Conservation (phyloP, 2,888 invertebrate species). For the Cyaniris semiargus region DNA sequence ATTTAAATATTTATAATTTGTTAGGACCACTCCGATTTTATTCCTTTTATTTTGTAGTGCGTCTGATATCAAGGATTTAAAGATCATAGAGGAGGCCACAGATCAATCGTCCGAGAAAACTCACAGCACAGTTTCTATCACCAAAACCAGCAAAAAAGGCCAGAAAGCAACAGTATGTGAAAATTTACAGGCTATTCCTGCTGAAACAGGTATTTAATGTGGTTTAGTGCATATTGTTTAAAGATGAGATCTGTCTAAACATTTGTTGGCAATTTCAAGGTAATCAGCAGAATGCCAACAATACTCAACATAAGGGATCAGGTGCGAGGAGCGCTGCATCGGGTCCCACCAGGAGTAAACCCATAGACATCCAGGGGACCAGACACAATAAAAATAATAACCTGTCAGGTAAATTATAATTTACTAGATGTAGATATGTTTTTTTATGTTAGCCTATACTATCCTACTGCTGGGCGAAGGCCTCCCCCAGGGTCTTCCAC, state of each 20-base stretch:
- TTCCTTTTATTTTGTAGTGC: slow-evolving; percentile 71
- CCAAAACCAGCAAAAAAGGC: slow-evolving; percentile 57
- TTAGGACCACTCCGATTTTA: slow-evolving; percentile 9
- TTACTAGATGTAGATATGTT: too few species aligned
- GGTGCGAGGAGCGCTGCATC: slow-evolving; percentile 31
- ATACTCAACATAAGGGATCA: slow-evolving; percentile 37
- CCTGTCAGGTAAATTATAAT: slow-evolving; percentile 48
- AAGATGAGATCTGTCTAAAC: background rate
- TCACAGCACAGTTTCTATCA: slow-evolving; percentile 67
- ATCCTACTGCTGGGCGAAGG: too few species aligned
- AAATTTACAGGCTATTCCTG: slow-evolving; percentile 62
- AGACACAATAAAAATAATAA: slow-evolving; percentile 49
- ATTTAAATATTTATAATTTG: background rate
- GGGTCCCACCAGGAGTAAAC: slow-evolving; percentile 59
- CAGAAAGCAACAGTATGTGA: slow-evolving; percentile 68
- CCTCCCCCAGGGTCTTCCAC: too few species aligned
- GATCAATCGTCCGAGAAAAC: slow-evolving; percentile 61
- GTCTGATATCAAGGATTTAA: slow-evolving; percentile 86
- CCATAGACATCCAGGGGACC: slow-evolving; percentile 63
- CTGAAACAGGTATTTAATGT: slow-evolving; percentile 49
- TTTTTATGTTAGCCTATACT: too few species aligned
- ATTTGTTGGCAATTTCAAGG: slow-evolving; percentile 29
- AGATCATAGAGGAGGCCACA: slow-evolving; percentile 85
- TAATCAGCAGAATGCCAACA: slow-evolving; percentile 42
- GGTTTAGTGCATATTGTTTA: background rate